A percentile compares a stretch with the other conserved stretches of the same genome.
phyloP scores from a whole-genome alignment of 2,888 invertebrate genomes.

The Lochmaea capreae region DNA sequence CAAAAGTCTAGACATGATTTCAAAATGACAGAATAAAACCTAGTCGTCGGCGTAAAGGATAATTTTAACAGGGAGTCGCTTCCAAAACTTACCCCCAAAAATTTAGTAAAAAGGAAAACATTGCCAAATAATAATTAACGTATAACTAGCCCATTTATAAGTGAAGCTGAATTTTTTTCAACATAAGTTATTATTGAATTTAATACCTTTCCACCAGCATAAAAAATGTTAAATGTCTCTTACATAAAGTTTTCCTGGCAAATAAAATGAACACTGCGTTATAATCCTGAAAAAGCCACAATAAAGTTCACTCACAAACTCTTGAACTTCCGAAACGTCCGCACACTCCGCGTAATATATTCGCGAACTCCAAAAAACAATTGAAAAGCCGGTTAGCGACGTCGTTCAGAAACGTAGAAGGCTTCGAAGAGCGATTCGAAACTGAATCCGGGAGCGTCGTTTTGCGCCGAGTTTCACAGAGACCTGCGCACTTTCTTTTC shows the following conservation, averaged over 20 bases:
- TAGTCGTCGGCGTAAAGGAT: too few species aligned
- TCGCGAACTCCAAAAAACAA: constrained; percentile 20
- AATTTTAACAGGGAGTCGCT: too few species aligned
- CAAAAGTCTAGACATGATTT: too few species aligned
- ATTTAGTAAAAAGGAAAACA: too few species aligned
- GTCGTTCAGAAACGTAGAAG: constrained; percentile 41
- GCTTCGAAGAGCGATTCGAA: constrained; percentile 59
- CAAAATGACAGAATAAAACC: too few species aligned
- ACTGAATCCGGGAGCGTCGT: constrained; percentile 70
- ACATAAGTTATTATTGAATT: too few species aligned
- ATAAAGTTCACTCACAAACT: constrained; percentile 7
- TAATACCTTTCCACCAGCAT: too few species aligned
- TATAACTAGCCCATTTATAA: too few species aligned
- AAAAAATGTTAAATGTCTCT: not conserved
- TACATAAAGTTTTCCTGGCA: not conserved
- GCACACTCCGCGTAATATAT: constrained; percentile 9
- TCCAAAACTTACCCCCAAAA: too few species aligned
- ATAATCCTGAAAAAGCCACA: constrained; percentile 6
- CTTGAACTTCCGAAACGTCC: not conserved
- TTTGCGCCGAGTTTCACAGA: constrained; percentile 70
- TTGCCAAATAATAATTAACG: too few species aligned
- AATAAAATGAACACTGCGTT: not conserved
- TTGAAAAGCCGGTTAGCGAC: constrained; percentile 17
- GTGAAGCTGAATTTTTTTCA: too few species aligned
- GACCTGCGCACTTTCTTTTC: constrained; percentile 65